Conservation (phyloP, 2,113 vertebrate genomes). For the Vidua chalybeata region DNA sequence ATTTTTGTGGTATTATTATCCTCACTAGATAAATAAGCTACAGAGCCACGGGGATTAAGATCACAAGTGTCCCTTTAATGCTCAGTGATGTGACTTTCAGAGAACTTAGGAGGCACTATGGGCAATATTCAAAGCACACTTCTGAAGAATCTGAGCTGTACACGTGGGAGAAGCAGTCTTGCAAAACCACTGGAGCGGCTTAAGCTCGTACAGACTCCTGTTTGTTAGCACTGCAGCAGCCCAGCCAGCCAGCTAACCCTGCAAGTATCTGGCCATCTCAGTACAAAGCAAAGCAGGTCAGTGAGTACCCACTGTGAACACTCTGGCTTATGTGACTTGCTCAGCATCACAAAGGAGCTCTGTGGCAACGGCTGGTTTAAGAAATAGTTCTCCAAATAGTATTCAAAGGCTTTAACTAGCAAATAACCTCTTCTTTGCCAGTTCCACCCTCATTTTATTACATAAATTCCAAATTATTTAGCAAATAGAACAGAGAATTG, state of each 20-base stretch:
- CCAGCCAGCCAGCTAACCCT: not conserved
- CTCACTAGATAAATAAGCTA: not conserved
- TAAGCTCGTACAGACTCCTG: not conserved
- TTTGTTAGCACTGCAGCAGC: not conserved
- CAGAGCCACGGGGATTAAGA: not conserved
- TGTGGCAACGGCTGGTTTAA: not conserved
- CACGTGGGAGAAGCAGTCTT: not conserved
- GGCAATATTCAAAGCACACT: not conserved
- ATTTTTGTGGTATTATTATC: constrained; percentile 44
- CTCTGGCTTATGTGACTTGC: not conserved
- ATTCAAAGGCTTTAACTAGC: not conserved
- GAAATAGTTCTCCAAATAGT: not conserved
- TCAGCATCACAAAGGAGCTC: not conserved
- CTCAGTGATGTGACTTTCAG: not conserved
- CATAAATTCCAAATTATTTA: not conserved
- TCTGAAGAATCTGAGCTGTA: constrained; percentile 9
- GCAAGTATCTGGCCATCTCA: not conserved
- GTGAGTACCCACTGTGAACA: not conserved
- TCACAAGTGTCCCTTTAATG: constrained; percentile 35
- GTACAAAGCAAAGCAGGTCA: not conserved
- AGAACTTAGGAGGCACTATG: not conserved
- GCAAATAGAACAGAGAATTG: not conserved
- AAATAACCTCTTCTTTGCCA: not conserved
- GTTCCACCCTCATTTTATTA: not conserved
- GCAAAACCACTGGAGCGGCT: not conserved